phyloP scores from a whole-genome alignment of 2,797 vertebrate genomes.

The Gymnothorax javanicus region DNA sequence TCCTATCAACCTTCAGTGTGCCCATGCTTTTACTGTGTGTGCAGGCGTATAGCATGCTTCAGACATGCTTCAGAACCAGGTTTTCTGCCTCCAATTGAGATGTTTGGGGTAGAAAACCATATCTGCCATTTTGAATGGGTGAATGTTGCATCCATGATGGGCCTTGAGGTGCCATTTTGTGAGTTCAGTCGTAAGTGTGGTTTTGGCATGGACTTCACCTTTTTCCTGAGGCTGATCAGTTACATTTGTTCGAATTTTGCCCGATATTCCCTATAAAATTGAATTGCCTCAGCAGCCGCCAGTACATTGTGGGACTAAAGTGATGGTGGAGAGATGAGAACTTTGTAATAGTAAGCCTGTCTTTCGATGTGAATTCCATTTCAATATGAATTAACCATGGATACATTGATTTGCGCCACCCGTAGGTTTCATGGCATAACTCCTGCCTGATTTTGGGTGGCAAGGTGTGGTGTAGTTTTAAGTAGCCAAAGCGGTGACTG shows the following conservation, averaged over 20 bases:
- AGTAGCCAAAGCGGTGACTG: neutral
- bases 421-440: neutral
- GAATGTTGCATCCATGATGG: neutral
- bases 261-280: neutral
- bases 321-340: neutral
- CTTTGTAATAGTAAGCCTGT: neutral
- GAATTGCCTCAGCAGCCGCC: neutral
- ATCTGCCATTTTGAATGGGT: neutral
- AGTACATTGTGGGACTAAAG: neutral
- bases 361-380: neutral
- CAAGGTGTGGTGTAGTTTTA: neutral
- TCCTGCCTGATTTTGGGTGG: neutral
- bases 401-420: neutral
- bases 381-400: neutral
- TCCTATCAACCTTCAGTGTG: neutral
- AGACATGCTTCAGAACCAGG: neutral
- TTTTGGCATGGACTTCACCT: neutral
- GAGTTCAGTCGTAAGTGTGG: neutral
- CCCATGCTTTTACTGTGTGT: neutral
- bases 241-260: neutral
- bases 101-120: neutral
- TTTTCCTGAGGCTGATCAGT: neutral
- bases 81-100: neutral
- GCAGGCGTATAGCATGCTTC: neutral
- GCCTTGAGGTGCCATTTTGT: neutral